Percentiles rank a stretch among this genome's conserved stretches.
Conservation (phyloP, 2,797 vertebrate genomes). For the Sebastes steindachneri region DNA sequence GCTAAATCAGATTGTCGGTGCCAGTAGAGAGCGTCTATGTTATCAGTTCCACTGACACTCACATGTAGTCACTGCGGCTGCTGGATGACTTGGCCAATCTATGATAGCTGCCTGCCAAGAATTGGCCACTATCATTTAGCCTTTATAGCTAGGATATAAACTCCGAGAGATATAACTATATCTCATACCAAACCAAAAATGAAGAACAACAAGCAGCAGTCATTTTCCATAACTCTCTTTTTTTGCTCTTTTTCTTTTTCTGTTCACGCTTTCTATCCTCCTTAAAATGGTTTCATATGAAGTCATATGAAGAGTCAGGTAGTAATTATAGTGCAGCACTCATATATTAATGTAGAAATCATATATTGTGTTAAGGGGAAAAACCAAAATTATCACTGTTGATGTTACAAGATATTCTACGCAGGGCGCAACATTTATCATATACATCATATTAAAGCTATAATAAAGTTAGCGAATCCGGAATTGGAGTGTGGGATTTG, state of each 20-base stretch:
- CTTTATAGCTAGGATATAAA: slow-evolving; percentile 45
- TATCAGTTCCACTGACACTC: slow-evolving; percentile 22
- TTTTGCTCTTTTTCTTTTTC: neutral
- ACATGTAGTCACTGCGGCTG: slow-evolving; percentile 20
- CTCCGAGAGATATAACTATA: slow-evolving; percentile 36
- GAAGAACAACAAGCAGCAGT: slow-evolving; percentile 21
- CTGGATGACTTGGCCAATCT: slow-evolving; percentile 24
- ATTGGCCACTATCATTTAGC: slow-evolving; percentile 30
- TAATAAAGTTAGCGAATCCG: slow-evolving; percentile 35
- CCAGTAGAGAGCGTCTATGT: slow-evolving; percentile 14
- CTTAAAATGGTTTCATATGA: neutral
- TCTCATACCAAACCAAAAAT: slow-evolving; percentile 24
- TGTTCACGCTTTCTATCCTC: neutral
- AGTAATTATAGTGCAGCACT: slow-evolving; percentile 2
- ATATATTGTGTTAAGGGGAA: slow-evolving; percentile 14
- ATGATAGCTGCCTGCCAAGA: slow-evolving; percentile 46
- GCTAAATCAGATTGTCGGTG: slow-evolving; percentile 12
- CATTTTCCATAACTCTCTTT: neutral
- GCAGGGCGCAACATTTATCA: slow-evolving; percentile 15
- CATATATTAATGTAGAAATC: slow-evolving; percentile 20
- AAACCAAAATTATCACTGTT: slow-evolving; percentile 31
- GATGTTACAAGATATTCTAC: slow-evolving; percentile 19
- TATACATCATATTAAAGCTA: slow-evolving; percentile 25
- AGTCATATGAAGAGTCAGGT: neutral
- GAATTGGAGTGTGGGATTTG: slow-evolving; percentile 31